A percentile compares a stretch with the other conserved stretches of the same genome.
phyloP scores from a whole-genome alignment of 1,140 invertebrate species.

The Chionoecetes opilio region DNA sequence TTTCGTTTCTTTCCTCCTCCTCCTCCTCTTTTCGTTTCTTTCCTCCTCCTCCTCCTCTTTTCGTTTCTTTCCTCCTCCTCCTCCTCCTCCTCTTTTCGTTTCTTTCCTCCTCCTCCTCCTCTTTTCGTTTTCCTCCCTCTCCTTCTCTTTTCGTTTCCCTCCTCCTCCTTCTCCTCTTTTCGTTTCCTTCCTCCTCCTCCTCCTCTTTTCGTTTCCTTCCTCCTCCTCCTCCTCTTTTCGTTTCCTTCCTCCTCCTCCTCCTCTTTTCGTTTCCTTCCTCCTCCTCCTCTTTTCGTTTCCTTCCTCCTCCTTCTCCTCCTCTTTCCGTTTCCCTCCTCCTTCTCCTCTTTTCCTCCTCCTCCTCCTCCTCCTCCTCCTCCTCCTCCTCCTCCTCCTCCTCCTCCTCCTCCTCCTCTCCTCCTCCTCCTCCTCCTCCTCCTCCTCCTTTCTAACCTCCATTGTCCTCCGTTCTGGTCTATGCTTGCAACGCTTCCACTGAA shows the following conservation, averaged over 20 bases:
- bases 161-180: neutral
- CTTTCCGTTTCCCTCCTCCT: neutral
- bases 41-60: no score
- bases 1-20: no score
- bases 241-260: neutral
- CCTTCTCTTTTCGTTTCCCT: neutral
- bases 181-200: neutral
- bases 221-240: neutral
- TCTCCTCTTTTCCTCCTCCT: neutral
- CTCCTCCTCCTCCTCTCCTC: neutral
- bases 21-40: no score
- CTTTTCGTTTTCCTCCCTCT: no score
- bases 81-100: no score
- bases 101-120: neutral
- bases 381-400: neutral
- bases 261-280: neutral
- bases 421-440: neutral
- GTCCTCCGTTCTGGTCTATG: no score
- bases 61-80: no score
- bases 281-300: no score
- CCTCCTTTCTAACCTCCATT: neutral
- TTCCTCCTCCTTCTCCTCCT: neutral
- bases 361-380: neutral
- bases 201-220: neutral
- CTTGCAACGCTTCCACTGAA: no score